These are phyloP conservation scores for Palloptera scutellata DNA, from an alignment of 2,888 invertebrate species.

Conservation along the genomic window DNA sequence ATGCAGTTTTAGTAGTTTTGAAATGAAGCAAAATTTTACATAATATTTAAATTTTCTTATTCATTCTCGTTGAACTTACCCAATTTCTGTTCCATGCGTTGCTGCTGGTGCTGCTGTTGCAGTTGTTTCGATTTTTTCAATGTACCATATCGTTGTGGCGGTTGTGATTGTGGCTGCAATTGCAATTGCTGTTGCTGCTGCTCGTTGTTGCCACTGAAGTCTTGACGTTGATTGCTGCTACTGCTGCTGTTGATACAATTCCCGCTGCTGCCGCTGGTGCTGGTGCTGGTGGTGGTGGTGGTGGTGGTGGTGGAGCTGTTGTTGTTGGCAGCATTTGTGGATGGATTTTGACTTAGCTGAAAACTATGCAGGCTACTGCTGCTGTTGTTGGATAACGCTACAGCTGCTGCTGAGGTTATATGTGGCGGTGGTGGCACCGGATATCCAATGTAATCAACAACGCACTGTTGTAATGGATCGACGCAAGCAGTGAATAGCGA, in stretches of 20 bases:
- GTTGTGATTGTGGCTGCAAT: slow-evolving; percentile 48
- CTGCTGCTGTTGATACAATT: slow-evolving; percentile 24
- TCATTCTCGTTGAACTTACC: too few relatives aligned
- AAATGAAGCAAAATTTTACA: too few relatives aligned
- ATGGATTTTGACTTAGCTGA: slow-evolving; percentile 37
- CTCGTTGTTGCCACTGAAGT: slow-evolving; percentile 14
- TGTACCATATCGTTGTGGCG: slow-evolving; percentile 56
- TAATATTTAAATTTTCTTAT: too few relatives aligned
- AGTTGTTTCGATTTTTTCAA: slow-evolving; percentile 54
- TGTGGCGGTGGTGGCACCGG: slow-evolving; percentile 51
- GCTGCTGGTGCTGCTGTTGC: slow-evolving; percentile 49
- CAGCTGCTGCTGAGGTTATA: slow-evolving; percentile 44
- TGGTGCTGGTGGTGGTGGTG: slow-evolving; percentile 46
- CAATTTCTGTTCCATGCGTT: slow-evolving; percentile 51
- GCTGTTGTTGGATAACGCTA: slow-evolving; percentile 9
- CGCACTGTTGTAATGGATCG: slow-evolving; percentile 43
- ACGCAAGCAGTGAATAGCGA: slow-evolving; percentile 16
- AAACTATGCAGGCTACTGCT: slow-evolving; percentile 55
- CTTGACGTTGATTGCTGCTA: slow-evolving; percentile 22
- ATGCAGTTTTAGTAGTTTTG: too few relatives aligned
- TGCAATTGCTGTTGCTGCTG: slow-evolving; percentile 31
- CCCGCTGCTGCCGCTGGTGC: slow-evolving; percentile 28
- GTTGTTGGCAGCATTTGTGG: slow-evolving; percentile 17
- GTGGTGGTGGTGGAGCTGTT: slow-evolving; percentile 27
- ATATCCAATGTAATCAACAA: slow-evolving; percentile 56